Evolutionary conservation across 2,888 invertebrate species (phyloP).

Genomic region (Aleiodes alternator): DNA sequence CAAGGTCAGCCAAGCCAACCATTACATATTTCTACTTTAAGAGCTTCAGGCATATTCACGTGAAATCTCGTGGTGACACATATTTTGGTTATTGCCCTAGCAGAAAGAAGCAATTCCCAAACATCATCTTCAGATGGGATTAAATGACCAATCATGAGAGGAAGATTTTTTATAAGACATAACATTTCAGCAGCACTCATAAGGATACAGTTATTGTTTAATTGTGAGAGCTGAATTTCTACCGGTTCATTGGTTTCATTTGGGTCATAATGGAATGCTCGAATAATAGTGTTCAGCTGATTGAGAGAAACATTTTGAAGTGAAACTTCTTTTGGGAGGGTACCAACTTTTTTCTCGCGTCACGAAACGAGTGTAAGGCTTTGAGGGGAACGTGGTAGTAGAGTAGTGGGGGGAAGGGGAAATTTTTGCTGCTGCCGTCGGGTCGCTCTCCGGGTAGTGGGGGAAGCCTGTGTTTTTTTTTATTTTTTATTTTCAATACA

Average conservation of each 20-base stretch:
- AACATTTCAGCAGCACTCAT: constrained; percentile 38
- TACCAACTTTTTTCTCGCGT: too few relatives aligned
- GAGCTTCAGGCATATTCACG: neutral
- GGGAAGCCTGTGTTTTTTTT: too few relatives aligned
- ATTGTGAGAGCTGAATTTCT: constrained; percentile 1
- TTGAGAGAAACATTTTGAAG: constrained; percentile 23
- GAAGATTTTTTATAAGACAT: constrained; percentile 12
- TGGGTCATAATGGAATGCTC: neutral
- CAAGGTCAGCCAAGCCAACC: too few relatives aligned
- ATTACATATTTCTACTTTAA: neutral
- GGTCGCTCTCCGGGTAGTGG: too few relatives aligned
- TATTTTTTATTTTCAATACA: too few relatives aligned
- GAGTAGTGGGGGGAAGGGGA: too few relatives aligned
- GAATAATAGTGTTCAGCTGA: constrained; percentile 26
- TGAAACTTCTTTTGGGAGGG: too few relatives aligned
- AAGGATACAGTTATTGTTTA: constrained; percentile 26
- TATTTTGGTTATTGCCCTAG: constrained; percentile 26
- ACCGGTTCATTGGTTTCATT: constrained; percentile 22
- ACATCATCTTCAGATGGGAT: constrained; percentile 11
- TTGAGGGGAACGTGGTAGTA: too few relatives aligned
- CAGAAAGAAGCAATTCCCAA: constrained; percentile 19
- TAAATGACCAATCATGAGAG: constrained; percentile 26
- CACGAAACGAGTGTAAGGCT: too few relatives aligned
- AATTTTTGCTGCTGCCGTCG: too few relatives aligned
- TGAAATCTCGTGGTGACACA: neutral